Evolutionary conservation across 92 coral and sea anemone species (phyloP).

Genomic region (Nematostella vectensis): DNA sequence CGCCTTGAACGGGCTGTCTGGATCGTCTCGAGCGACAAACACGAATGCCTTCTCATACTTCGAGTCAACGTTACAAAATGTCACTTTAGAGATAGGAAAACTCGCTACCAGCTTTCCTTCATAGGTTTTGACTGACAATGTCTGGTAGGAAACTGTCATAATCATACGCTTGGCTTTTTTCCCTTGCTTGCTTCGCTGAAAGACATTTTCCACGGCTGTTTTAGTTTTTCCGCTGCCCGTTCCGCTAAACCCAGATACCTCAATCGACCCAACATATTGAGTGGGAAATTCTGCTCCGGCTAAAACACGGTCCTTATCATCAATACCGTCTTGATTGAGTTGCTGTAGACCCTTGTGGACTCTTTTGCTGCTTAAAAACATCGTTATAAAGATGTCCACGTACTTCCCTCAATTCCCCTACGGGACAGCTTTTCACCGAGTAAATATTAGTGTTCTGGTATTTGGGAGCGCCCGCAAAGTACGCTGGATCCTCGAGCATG

Average conservation of each 20-base stretch:
- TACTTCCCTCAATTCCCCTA: too few species aligned
- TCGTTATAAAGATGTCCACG: too few species aligned
- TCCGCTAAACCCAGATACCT: constrained; percentile 55
- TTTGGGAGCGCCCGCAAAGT: too few species aligned
- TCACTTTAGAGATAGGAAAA: constrained; percentile 71
- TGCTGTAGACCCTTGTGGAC: constrained; percentile 87
- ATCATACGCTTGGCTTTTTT: constrained; percentile 55
- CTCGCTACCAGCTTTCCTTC: constrained; percentile 52
- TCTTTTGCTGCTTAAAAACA: too few species aligned
- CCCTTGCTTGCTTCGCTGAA: constrained; percentile 41
- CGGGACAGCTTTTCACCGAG: too few species aligned
- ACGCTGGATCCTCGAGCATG: too few species aligned
- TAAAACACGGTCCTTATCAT: constrained; percentile 71
- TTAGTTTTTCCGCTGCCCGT: constrained; percentile 91
- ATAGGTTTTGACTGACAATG: constrained; percentile 57
- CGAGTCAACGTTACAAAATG: constrained; percentile 77
- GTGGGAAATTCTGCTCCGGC: constrained; percentile 73
- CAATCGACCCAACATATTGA: constrained; percentile 74
- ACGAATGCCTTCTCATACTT: constrained; percentile 77
- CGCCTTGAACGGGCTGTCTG: constrained; percentile 63
- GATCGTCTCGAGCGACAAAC: constrained; percentile 69
- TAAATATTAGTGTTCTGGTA: too few species aligned
- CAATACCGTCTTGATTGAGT: constrained; percentile 67
- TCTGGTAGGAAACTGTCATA: constrained; percentile 65
- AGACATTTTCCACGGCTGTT: constrained; percentile 61